A percentile compares a stretch with the other conserved stretches of the same genome.
Conservation (phyloP, 92 coral and sea anemone species). For the Pocillopora meandrina region DNA sequence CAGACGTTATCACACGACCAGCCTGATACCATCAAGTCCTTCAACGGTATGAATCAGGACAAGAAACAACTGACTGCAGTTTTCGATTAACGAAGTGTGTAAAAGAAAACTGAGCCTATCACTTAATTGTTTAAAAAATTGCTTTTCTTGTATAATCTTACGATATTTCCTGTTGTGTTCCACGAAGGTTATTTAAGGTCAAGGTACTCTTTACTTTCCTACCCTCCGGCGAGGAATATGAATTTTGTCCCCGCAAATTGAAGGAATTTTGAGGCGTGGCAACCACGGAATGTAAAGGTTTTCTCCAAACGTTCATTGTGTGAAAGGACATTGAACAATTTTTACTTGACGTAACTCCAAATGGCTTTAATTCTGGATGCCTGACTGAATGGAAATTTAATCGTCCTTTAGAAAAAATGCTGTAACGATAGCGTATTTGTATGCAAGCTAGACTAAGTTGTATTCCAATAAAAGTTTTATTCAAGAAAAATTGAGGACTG, state of each 20-base stretch:
- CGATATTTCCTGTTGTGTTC: constrained; percentile 8
- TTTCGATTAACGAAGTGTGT: background rate
- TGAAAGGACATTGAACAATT: too few relatives aligned
- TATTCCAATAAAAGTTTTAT: too few relatives aligned
- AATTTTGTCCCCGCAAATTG: background rate
- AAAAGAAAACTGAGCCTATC: background rate
- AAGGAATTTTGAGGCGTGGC: background rate
- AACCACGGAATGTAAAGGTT: background rate
- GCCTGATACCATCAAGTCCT: background rate
- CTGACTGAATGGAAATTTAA: too few relatives aligned
- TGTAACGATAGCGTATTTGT: too few relatives aligned
- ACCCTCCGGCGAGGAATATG: background rate
- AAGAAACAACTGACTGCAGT: background rate
- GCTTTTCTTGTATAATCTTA: background rate
- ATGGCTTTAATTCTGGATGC: too few relatives aligned
- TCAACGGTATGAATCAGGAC: background rate
- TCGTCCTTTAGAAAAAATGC: too few relatives aligned
- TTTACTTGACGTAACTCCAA: too few relatives aligned
- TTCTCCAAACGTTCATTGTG: too few relatives aligned
- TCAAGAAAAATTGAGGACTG: too few relatives aligned
- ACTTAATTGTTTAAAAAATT: background rate
- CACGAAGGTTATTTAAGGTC: background rate
- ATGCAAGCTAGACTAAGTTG: too few relatives aligned
- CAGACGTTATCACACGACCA: background rate
- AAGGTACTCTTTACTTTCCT: background rate